Conservation (phyloP, 1,140 invertebrate species). For the Pantala flavescens region DNA sequence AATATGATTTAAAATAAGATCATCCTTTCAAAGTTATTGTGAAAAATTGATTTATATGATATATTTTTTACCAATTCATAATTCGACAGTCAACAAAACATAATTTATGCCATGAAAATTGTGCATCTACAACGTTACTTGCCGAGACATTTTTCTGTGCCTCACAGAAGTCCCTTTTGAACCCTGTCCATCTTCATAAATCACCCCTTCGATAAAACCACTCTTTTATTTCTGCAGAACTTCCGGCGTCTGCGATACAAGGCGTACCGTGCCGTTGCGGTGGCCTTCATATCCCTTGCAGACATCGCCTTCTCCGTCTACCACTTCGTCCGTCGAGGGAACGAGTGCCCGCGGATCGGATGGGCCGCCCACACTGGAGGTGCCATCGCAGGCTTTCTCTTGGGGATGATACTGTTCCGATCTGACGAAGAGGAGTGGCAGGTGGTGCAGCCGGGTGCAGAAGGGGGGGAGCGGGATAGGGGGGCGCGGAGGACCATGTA, state of each 20-base stretch:
- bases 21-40: too few species aligned
- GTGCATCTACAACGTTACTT: too few species aligned
- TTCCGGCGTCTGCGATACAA: slow-evolving; percentile 47
- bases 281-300: slow-evolving; percentile 47
- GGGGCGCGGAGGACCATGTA: slow-evolving; percentile 35
- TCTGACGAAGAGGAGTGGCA: slow-evolving; percentile 22
- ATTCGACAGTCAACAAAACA: too few species aligned
- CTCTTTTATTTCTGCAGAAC: slow-evolving; percentile 39
- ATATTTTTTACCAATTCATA: too few species aligned
- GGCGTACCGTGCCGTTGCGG: slow-evolving; percentile 42
- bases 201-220: not conserved
- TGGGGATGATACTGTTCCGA: slow-evolving; percentile 63
- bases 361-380: slow-evolving; percentile 75
- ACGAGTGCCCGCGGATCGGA: slow-evolving; percentile 45
- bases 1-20: too few species aligned
- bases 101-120: too few species aligned
- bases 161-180: too few species aligned
- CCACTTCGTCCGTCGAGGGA: slow-evolving; percentile 35
- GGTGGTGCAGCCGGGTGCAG: slow-evolving; percentile 27
- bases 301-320: slow-evolving; percentile 41
- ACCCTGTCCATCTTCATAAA: too few species aligned
- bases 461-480: slow-evolving; percentile 34
- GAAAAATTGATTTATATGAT: too few species aligned
- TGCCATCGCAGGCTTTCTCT: slow-evolving; percentile 60
- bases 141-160: too few species aligned